Evolutionary conservation across 2,888 invertebrate genomes (phyloP).

Genomic region (Agriopis marginaria): DNA sequence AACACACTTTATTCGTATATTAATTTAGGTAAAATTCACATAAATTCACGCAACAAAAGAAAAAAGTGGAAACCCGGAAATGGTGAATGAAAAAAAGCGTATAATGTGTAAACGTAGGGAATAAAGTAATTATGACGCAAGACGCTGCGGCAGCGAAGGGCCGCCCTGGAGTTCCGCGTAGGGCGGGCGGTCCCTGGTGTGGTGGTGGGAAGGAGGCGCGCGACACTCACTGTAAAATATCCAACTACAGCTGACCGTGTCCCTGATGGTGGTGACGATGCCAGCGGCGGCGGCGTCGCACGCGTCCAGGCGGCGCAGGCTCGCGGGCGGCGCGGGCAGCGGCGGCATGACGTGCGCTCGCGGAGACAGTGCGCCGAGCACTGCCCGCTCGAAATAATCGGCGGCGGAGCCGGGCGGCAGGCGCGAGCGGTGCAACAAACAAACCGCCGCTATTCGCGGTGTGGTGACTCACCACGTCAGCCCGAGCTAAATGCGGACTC

Average conservation of each 20-base stretch:
- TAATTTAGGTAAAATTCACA: slow-evolving; percentile 8
- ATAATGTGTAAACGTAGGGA: slow-evolving; percentile 43
- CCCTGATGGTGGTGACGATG: slow-evolving; percentile 88
- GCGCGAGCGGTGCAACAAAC: slow-evolving; percentile 78
- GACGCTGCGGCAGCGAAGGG: slow-evolving; percentile 56
- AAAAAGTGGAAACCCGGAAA: slow-evolving; percentile 13
- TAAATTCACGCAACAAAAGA: not conserved
- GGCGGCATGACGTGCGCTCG: slow-evolving; percentile 78
- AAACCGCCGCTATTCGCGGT: slow-evolving; percentile 83
- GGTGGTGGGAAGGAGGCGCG: slow-evolving; percentile 35
- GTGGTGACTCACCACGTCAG: slow-evolving; percentile 83
- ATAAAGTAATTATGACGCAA: slow-evolving; percentile 49
- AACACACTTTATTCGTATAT: slow-evolving; percentile 12
- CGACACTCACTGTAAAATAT: slow-evolving; percentile 90
- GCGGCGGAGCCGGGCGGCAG: slow-evolving; percentile 77
- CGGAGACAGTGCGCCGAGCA: slow-evolving; percentile 76
- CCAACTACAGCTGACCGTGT: slow-evolving; percentile 91
- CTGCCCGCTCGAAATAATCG: slow-evolving; percentile 80
- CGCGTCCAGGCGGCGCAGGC: slow-evolving; percentile 68
- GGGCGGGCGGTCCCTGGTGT: not conserved
- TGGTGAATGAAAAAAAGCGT: slow-evolving; percentile 49
- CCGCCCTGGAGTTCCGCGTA: slow-evolving; percentile 47
- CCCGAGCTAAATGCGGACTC: slow-evolving; percentile 84
- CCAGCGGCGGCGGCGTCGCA: slow-evolving; percentile 76
- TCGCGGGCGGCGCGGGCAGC: slow-evolving; percentile 81